Evolutionary conservation across 2,888 invertebrate genomes (phyloP), one percentile per base, ranked within the genome.

Genomic region (Tuta absoluta): DNA sequence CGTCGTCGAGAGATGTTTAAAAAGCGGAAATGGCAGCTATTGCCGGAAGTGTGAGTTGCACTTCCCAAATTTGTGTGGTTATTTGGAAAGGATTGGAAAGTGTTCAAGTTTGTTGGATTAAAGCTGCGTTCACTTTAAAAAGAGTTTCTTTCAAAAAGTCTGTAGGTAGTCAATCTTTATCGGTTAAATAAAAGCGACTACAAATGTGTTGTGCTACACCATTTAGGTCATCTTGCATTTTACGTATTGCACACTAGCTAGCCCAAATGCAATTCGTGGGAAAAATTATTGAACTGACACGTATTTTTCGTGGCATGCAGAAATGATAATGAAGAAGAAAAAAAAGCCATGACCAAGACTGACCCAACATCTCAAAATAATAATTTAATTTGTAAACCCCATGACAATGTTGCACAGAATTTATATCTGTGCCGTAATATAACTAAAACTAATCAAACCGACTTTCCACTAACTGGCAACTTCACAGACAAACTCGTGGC

Each of bases 1-100:
- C 85, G 81, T n/a, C 80, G 81, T 82, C 78, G 78, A 79, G 82
- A 84, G 79, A 78, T 33, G 57, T 37, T 37, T 58, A 14, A 58
- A 58, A 14, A 14, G 58, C 38, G 21, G 21, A 38, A 8, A 10
- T 8, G 23, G 14, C 21, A 58, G 58, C 38, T 21, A 5, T 23
- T 23, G 12, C 7, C 23, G 51, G 51, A 53, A 53, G 51, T 23
- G 51, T 23, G 51, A 23, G 51, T 23, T 53, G 51, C 24, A 14
- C 23, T 53, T 53, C 23, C 51, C 11, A 14, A 14, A 23, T 23
- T 21, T 53, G 21, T 53, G 23, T 7, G 21, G 17, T 48, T 19
- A 21, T 21, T 21, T 17, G 19, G 51, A 51, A 23, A 21, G 21
- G 24, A 23, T 23, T 23, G 21, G 23, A 23, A 23, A 53, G 51